phyloP scores from a whole-genome alignment of 1,140 invertebrate genomes.

The Hycleus phaleratus region DNA sequence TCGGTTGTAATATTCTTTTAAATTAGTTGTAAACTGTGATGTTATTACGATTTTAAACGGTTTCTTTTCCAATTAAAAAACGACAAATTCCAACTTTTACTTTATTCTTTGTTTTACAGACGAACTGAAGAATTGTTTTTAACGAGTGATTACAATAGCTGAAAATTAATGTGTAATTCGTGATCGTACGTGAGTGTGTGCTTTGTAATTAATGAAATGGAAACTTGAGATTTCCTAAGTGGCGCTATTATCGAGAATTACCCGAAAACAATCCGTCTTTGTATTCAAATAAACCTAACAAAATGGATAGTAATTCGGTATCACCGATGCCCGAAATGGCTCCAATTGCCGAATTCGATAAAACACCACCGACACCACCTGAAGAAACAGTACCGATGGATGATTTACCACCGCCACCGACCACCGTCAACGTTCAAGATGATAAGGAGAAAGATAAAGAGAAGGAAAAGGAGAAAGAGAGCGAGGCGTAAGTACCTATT shows the following conservation, averaged over 20 bases:
- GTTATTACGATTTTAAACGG: no score
- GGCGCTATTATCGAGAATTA: not conserved
- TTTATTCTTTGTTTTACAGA: no score
- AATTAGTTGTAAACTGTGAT: no score
- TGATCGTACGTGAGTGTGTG: not conserved
- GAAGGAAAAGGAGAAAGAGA: slow-evolving; percentile 31
- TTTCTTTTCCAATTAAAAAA: no score
- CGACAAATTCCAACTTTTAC: no score
- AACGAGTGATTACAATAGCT: not conserved
- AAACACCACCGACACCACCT: slow-evolving; percentile 52
- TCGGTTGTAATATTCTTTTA: no score
- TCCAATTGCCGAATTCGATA: slow-evolving; percentile 56
- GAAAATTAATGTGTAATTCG: not conserved
- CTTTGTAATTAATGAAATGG: not conserved
- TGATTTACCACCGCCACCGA: slow-evolving; percentile 51
- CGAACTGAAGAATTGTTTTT: not conserved
- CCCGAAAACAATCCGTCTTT: not conserved
- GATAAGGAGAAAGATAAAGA: slow-evolving; percentile 49
- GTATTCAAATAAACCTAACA: not conserved
- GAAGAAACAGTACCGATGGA: slow-evolving; percentile 53
- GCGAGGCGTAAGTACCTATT: slow-evolving; percentile 31
- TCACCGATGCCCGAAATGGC: slow-evolving; percentile 55
- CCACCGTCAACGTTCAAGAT: slow-evolving; percentile 47
- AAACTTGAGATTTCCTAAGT: not conserved
- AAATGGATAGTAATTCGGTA: slow-evolving; percentile 54